A percentile compares a stretch with the other conserved stretches of the same genome.
Evolutionary conservation across 2,888 invertebrate genomes (phyloP).

Genomic region (Encarsia formosa): DNA sequence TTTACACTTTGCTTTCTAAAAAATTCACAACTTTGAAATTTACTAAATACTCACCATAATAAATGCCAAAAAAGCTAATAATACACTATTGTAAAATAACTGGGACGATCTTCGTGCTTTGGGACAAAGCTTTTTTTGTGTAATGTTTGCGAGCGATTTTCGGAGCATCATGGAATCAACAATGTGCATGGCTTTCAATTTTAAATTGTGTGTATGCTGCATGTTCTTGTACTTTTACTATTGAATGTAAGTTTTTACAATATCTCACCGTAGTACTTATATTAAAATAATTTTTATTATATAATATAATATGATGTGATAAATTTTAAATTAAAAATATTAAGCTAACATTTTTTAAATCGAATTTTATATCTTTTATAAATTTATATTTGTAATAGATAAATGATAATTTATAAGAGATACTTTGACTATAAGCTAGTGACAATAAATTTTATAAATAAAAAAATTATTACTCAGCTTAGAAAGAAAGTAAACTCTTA

Average conservation of each 20-base stretch:
- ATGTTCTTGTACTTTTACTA: background rate
- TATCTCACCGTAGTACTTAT: background rate
- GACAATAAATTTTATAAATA: no score
- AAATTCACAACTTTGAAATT: background rate
- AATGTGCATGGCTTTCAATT: constrained; percentile 24
- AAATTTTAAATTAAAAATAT: background rate
- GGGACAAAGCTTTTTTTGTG: constrained; percentile 28
- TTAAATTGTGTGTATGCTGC: background rate
- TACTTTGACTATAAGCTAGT: no score
- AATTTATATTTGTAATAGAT: background rate
- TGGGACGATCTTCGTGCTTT: constrained; percentile 46
- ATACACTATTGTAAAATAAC: constrained; percentile 19
- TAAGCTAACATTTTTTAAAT: no score
- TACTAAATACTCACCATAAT: background rate
- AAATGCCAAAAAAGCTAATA: background rate
- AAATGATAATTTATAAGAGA: no score
- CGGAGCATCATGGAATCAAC: constrained; percentile 8
- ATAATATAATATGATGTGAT: background rate
- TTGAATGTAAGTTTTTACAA: background rate
- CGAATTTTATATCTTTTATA: background rate
- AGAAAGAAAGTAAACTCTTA: no score
- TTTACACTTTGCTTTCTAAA: no score
- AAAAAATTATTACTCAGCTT: no score
- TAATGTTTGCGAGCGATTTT: constrained; percentile 7
- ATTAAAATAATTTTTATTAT: background rate